phyloP scores from a whole-genome alignment of 2,113 vertebrate genomes.

The Orycteropus afer region DNA sequence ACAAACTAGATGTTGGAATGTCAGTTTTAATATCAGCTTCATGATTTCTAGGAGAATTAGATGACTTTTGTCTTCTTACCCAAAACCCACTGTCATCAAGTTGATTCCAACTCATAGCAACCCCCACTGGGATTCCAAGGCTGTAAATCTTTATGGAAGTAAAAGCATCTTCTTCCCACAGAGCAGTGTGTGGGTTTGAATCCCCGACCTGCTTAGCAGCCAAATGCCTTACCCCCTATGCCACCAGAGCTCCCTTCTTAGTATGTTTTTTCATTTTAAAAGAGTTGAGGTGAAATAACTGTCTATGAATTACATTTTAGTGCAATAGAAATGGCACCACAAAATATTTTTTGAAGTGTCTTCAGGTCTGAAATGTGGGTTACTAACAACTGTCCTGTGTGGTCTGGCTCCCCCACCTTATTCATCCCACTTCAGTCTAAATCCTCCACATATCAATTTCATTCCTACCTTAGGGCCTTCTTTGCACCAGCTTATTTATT shows the following conservation, averaged over 20 bases:
- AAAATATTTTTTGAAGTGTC: not conserved
- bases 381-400: not conserved
- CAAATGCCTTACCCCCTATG: too few relatives aligned
- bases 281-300: not conserved
- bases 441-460: not conserved
- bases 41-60: not conserved
- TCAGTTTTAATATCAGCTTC: not conserved
- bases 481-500: not conserved
- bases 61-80: not conserved
- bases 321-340: not conserved
- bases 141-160: too few relatives aligned
- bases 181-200: too few relatives aligned
- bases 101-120: too few relatives aligned
- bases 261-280: not conserved
- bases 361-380: not conserved
- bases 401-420: not conserved
- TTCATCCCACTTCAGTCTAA: not conserved
- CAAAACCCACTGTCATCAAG: too few relatives aligned
- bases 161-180: too few relatives aligned
- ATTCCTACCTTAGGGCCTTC: not conserved
- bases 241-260: too few relatives aligned
- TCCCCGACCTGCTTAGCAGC: too few relatives aligned
- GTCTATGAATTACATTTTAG: not conserved
- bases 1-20: not conserved
- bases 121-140: too few relatives aligned